Base-by-base conservation (phyloP, 2,888 invertebrate species). In the Oscheius onirici region DNA sequence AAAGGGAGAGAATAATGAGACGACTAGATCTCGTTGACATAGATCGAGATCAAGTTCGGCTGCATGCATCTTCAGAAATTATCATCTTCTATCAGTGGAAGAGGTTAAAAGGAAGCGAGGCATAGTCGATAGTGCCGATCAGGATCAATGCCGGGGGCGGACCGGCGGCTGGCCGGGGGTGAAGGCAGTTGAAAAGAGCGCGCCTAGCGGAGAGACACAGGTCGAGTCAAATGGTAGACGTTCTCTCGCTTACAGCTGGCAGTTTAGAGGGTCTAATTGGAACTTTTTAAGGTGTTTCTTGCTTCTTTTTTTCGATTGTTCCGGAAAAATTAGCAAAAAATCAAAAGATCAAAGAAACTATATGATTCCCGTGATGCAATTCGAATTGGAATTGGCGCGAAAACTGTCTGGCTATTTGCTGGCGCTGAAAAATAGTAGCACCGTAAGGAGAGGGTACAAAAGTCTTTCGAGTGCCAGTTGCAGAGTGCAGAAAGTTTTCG, bases 1-100 rank as follows among this genome's bases (percentile, higher is more conserved):
- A 46, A 69, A 74, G 41, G 75, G 75, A 54, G 77, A 75, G 28
- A 79, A 74, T 20, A 81, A 46, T 1, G 80, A 81, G 13, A 81
- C 55, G 11, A 81, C 77, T 17, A 81, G 28, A 44, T 78, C 77
- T 17, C 75, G 69, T 20, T 79, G 74, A 43, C 57, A 72, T 60
- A 81, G 73, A 63, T 76, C 71, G 28, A 81, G 72, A 54, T 79
- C 77, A 46, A 81, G 71, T 57, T 77, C 77, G 51, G 80, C 80
- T 10, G 80, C 80, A 67, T 79, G 73, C 75, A 78, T 76, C 34
- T 28, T 52, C 6, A 10, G n/a, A 10, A 63, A n/a, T 58, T 22
- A 58, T 55, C 34, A 34, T 49, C 24, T 13, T 28, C 46, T 24
- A 11, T n/a, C 34, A 49, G 49, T 63, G 63, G 63, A 28, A 49